Conservation (phyloP, 2,888 invertebrate genomes). For the Falcaria lacertinaria region DNA sequence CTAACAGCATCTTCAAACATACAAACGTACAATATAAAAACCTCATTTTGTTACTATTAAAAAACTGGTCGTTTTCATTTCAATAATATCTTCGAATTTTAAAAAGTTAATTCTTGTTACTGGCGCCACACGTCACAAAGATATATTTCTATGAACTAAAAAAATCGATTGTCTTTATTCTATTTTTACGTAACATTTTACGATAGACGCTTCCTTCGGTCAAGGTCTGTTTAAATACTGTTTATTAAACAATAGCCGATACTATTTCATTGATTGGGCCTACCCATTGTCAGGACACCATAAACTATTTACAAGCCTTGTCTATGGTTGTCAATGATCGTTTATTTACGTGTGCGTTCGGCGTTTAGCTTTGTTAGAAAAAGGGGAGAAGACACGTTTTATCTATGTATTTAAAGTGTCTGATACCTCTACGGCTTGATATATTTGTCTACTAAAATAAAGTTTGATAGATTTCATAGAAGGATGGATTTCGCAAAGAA, state of each 20-base stretch:
- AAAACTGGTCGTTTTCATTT: no score
- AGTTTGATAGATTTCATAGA: no score
- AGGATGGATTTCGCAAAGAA: no score
- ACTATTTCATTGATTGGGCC: conserved; percentile 4
- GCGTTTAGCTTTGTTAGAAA: not conserved
- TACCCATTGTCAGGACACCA: not conserved
- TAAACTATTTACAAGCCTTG: not conserved
- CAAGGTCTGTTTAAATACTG: not conserved
- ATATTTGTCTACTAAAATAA: no score
- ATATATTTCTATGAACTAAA: no score
- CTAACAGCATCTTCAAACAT: not conserved
- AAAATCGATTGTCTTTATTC: not conserved
- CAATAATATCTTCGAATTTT: no score
- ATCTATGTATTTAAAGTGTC: no score
- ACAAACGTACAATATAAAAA: not conserved
- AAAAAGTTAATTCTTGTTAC: no score
- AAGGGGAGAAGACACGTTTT: not conserved
- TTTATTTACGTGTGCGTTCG: not conserved
- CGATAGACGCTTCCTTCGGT: not conserved
- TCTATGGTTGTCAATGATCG: not conserved
- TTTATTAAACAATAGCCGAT: conserved; percentile 4
- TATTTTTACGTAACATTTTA: not conserved
- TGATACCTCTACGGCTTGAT: no score
- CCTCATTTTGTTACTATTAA: not conserved
- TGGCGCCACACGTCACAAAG: no score